A percentile compares a stretch with the other conserved stretches of the same genome.
These are phyloP conservation scores for Lycodopsis pacificus DNA, from an alignment of 2,797 vertebrate genomes.

Conservation along the genomic window DNA sequence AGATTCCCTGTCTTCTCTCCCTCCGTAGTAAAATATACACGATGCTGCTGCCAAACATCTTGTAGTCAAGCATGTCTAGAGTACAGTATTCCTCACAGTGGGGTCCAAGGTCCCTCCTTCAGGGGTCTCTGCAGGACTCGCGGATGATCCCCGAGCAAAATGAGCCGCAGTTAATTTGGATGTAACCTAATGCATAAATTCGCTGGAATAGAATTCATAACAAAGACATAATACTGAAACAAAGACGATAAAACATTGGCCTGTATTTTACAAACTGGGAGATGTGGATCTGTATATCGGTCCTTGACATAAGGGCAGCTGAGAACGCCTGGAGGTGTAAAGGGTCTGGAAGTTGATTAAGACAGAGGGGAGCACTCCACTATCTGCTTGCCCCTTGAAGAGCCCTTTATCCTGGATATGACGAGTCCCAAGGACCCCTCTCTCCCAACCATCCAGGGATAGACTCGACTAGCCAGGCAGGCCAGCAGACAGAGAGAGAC, in stretches of 20 bases:
- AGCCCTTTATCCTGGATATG: slow-evolving; percentile 63
- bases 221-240: not conserved
- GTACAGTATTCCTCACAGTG: not conserved
- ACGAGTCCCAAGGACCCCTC: slow-evolving; percentile 65
- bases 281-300: slow-evolving; percentile 37
- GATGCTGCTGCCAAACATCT: not conserved
- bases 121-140: not conserved
- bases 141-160: not conserved
- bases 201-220: not conserved
- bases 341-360: slow-evolving; percentile 74
- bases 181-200: not conserved
- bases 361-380: slow-evolving; percentile 66
- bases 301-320: slow-evolving; percentile 42
- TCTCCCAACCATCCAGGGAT: slow-evolving; percentile 50
- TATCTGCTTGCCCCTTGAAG: slow-evolving; percentile 66
- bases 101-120: not conserved
- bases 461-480: slow-evolving; percentile 42
- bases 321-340: slow-evolving; percentile 49
- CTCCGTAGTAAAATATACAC: not conserved
- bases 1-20: not conserved
- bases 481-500: slow-evolving; percentile 45
- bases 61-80: not conserved
- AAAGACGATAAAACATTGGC: not conserved
- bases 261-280: not conserved
- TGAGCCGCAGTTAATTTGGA: not conserved